Percentiles rank a stretch among this genome's conserved stretches.
Evolutionary conservation across 2,113 vertebrate species (phyloP).

Genomic region (Dascyllus trimaculatus): DNA sequence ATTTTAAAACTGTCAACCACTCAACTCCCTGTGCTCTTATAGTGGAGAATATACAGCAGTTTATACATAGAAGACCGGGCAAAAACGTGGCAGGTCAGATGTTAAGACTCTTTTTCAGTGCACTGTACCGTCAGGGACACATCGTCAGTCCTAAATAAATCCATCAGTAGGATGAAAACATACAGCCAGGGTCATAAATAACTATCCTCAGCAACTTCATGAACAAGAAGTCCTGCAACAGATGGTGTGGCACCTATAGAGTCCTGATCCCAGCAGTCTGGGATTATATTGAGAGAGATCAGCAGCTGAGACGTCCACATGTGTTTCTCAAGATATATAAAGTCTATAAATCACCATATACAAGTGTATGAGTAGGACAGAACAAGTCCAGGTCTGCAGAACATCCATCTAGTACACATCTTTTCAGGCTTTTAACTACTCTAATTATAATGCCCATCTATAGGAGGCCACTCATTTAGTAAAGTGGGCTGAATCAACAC

Average conservation of each 20-base stretch:
- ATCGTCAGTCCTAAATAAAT: not conserved
- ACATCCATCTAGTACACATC: conserved; percentile 3
- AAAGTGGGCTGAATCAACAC: conserved; percentile 70
- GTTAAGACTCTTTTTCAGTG: not conserved
- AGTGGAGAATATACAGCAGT: not conserved
- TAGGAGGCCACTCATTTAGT: conserved; percentile 58
- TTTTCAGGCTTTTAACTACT: conserved; percentile 42
- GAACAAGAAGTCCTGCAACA: not conserved
- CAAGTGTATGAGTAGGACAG: not conserved
- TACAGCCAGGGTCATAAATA: not conserved
- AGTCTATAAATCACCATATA: not conserved
- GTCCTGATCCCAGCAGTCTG: not conserved
- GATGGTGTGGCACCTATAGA: not conserved
- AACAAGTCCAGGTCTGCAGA: not conserved
- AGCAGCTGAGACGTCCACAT: not conserved
- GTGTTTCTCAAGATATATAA: not conserved
- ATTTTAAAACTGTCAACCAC: not conserved
- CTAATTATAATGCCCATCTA: conserved; percentile 52
- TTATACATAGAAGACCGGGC: not conserved
- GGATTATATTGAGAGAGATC: not conserved
- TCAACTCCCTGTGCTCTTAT: not conserved
- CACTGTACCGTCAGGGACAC: not conserved
- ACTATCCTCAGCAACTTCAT: not conserved
- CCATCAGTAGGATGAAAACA: not conserved
- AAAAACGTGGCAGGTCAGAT: not conserved